Conservation (phyloP, 2,113 vertebrate genomes). For the Python bivittatus region DNA sequence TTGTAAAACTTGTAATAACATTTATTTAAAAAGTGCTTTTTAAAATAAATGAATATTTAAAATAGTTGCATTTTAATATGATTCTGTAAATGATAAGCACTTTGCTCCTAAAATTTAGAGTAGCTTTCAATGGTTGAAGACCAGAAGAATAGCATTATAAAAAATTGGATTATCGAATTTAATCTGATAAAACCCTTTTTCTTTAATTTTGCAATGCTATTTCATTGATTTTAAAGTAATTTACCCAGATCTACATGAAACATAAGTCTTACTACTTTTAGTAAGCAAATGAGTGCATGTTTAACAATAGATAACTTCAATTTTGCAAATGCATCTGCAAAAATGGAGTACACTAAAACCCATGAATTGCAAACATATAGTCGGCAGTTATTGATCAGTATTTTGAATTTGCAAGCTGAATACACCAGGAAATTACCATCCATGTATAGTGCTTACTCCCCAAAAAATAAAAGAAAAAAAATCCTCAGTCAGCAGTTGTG, state of each 20-base stretch:
- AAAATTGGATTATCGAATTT: not conserved
- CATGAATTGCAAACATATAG: conserved; percentile 65
- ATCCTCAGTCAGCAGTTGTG: conserved; percentile 58
- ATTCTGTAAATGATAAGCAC: not conserved
- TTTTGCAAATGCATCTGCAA: conserved; percentile 39
- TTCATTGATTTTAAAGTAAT: not conserved
- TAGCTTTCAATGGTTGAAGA: not conserved
- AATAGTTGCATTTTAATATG: not conserved
- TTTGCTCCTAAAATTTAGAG: not conserved
- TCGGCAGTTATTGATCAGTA: conserved; percentile 66
- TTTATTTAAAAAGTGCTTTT: not conserved
- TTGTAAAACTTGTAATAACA: too few species aligned
- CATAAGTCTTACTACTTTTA: conserved; percentile 43
- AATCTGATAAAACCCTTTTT: not conserved
- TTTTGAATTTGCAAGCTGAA: conserved; percentile 69
- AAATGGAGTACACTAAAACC: conserved; percentile 55
- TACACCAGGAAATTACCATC: conserved; percentile 57
- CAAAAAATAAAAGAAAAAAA: conserved; percentile 52
- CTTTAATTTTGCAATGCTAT: not conserved
- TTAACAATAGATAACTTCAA: conserved; percentile 31
- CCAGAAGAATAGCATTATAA: not conserved
- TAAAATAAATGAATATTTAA: not conserved
- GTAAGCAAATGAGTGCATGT: not conserved
- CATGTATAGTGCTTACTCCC: conserved; percentile 59
- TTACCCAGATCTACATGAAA: conserved; percentile 30